phyloP scores from a whole-genome alignment of 2,797 vertebrate species.

The Hoplostethus mediterraneus region DNA sequence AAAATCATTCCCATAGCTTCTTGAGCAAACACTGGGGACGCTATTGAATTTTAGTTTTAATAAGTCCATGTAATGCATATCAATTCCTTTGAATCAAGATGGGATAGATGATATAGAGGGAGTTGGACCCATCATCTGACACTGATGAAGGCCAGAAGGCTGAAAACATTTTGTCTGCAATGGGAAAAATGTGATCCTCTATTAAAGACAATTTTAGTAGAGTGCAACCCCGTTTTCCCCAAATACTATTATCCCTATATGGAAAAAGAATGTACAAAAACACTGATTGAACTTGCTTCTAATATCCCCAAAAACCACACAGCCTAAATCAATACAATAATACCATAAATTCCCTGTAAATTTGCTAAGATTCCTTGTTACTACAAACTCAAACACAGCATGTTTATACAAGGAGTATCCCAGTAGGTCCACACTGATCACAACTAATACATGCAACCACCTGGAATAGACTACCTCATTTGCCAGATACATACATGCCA shows the following conservation, averaged over 20 bases:
- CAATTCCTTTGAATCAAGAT: too few species aligned
- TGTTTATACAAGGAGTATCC: conserved; percentile 33
- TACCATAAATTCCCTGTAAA: background rate
- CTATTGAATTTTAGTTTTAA: background rate
- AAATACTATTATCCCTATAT: too few species aligned
- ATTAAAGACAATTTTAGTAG: too few species aligned
- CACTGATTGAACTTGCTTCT: background rate
- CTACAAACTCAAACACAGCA: background rate
- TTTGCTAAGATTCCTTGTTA: background rate
- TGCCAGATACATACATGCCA: conserved; percentile 71
- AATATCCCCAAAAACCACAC: too few species aligned
- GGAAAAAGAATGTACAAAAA: background rate
- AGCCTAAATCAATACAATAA: too few species aligned
- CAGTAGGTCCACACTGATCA: conserved; percentile 48
- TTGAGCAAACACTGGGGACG: background rate
- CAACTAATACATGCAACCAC: conserved; percentile 75
- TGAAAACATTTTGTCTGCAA: too few species aligned
- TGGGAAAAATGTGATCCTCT: too few species aligned
- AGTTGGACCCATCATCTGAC: too few species aligned
- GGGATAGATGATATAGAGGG: too few species aligned
- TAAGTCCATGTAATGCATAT: too few species aligned
- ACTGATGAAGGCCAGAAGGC: too few species aligned
- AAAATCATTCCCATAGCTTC: background rate
- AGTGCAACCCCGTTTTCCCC: too few species aligned
- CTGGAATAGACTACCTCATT: conserved; percentile 63